These are phyloP conservation scores for Telenomus remus DNA, from an alignment of 1,140 invertebrate species.

Conservation along the genomic window DNA sequence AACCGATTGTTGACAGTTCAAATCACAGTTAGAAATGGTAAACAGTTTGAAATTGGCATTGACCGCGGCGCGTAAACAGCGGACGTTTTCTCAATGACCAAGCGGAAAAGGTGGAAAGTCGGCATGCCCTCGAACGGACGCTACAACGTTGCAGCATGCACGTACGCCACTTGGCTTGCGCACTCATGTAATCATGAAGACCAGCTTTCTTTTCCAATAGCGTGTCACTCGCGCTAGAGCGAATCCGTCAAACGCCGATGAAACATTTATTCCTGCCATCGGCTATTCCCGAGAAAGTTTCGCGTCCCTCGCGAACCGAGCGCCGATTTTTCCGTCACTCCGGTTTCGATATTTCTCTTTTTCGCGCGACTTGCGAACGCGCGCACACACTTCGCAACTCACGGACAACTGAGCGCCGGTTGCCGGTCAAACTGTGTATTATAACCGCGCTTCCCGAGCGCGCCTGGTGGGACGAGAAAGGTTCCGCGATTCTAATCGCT, in stretches of 20 bases:
- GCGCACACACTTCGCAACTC: no score
- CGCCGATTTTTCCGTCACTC: no score
- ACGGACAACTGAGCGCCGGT: no score
- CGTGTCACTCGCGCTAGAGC: conserved; percentile 60
- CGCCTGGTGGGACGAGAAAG: conserved; percentile 24
- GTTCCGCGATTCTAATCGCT: conserved; percentile 13
- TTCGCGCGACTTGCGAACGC: no score
- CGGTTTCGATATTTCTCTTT: no score
- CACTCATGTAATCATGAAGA: conserved; percentile 72
- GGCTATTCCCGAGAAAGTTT: conserved; percentile 7
- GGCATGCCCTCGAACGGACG: conserved; percentile 6
- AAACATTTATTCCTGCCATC: conserved; percentile 66
- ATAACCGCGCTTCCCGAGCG: no score
- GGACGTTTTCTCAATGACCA: conserved; percentile 7
- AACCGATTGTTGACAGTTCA: no score
- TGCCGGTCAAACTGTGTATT: no score
- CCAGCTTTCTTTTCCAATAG: conserved; percentile 72
- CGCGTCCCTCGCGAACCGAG: no score
- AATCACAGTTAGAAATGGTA: no score
- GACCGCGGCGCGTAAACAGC: no score
- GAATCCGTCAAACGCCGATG: conserved; percentile 64
- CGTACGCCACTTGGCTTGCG: conserved; percentile 24
- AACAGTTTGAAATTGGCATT: no score
- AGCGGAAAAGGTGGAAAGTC: conserved; percentile 18
- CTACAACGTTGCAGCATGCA: conserved; percentile 26